Evolutionary conservation across 2,888 invertebrate species (phyloP).

Genomic region (Aquatica leii): DNA sequence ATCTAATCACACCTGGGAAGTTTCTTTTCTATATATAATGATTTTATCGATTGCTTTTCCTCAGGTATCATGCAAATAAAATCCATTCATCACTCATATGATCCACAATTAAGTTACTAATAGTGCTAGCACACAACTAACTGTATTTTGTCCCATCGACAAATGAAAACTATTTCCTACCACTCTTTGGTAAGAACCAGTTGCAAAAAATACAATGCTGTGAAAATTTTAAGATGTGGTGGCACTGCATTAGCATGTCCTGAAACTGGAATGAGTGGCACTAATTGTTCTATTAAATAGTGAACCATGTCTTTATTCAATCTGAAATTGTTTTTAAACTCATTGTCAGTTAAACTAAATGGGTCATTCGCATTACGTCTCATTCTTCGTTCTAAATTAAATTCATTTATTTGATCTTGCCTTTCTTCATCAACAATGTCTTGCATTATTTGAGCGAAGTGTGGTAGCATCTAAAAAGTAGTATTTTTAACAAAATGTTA

Average conservation of each 20-base stretch:
- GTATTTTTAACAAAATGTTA: no score
- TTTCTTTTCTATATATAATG: background rate
- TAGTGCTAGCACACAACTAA: background rate
- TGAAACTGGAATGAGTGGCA: no score
- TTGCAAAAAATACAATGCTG: slow-evolving; percentile 1
- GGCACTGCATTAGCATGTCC: background rate
- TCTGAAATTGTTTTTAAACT: no score
- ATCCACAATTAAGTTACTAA: background rate
- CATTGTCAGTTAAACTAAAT: no score
- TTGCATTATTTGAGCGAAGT: no score
- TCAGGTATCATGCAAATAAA: background rate
- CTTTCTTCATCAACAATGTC: no score
- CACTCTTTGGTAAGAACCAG: background rate
- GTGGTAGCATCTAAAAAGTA: no score
- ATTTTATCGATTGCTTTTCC: background rate
- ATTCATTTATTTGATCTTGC: no score
- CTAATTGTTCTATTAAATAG: no score
- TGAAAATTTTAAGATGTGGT: background rate
- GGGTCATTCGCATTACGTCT: no score
- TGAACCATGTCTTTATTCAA: no score
- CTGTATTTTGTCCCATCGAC: background rate
- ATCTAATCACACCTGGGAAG: background rate
- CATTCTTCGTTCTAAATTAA: no score
- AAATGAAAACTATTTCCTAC: background rate
- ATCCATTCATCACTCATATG: background rate